phyloP scores from a whole-genome alignment of 2,888 invertebrate genomes.

The Thysanoteuthis rhombus region DNA sequence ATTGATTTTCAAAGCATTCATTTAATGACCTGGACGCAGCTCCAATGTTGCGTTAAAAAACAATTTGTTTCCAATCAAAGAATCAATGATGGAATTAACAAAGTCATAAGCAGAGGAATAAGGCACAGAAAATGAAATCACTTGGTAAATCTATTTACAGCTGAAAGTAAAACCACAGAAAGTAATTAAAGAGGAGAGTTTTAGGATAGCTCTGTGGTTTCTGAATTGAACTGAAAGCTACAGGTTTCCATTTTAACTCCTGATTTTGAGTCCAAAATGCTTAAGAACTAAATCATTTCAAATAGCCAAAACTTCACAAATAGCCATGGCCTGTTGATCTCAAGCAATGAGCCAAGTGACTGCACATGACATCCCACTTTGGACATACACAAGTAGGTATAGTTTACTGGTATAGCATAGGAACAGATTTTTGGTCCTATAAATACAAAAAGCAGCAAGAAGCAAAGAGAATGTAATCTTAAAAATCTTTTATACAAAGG shows the following conservation, averaged over 20 bases:
- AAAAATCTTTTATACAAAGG: no score
- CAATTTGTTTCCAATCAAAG: background rate
- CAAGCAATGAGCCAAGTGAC: no score
- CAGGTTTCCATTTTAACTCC: background rate
- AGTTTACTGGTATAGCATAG: no score
- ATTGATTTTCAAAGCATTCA: background rate
- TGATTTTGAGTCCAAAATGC: background rate
- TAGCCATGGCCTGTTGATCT: no score
- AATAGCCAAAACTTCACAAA: no score
- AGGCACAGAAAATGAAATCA: background rate
- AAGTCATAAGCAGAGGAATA: background rate
- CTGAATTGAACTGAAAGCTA: background rate
- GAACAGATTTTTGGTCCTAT: no score
- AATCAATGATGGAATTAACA: background rate
- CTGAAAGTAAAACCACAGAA: background rate
- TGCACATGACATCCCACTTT: no score
- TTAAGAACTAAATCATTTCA: no score
- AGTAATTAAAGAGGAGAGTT: background rate
- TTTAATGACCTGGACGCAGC: background rate
- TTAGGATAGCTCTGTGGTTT: background rate
- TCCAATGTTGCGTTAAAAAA: background rate
- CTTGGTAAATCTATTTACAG: background rate
- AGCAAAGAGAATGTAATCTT: no score
- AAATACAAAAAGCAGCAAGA: no score
- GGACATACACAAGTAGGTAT: no score